These are phyloP conservation scores for Delphinus delphis DNA, from an alignment of 2,113 vertebrate genomes.

Conservation along the genomic window DNA sequence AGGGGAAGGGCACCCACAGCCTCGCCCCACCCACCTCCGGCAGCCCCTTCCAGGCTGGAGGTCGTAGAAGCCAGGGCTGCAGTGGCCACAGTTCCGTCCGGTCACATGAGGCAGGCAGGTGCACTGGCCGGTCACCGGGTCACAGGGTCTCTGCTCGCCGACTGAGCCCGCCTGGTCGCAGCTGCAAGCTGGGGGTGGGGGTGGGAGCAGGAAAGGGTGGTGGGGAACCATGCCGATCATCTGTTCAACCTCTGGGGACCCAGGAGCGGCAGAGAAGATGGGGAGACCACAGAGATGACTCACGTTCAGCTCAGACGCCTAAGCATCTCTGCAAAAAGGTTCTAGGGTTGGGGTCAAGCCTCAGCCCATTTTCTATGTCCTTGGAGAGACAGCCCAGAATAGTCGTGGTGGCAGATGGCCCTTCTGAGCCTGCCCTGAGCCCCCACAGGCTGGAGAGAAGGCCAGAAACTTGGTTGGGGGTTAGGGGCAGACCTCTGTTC, in stretches of 20 bases:
- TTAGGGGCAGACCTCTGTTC: background rate
- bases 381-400: background rate
- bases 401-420: accelerated
- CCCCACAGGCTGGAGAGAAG: background rate
- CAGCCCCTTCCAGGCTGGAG: slow-evolving; percentile 88
- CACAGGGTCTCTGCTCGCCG: slow-evolving; percentile 79
- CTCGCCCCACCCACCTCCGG: slow-evolving; percentile 83
- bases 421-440: background rate
- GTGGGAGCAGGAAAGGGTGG: background rate
- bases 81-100: slow-evolving; percentile 87
- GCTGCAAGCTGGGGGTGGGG: slow-evolving; percentile 88
- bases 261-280: accelerated
- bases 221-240: accelerated
- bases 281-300: accelerated
- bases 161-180: slow-evolving; percentile 85
- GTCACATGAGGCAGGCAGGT: slow-evolving; percentile 88
- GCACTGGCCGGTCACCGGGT: slow-evolving; percentile 88
- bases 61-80: slow-evolving; percentile 88
- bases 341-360: background rate
- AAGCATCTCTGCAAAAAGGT: background rate
- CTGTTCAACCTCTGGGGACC: background rate
- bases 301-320: background rate
- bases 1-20: background rate
- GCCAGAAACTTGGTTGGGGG: accelerated
- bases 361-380: background rate